A percentile compares a stretch with the other conserved stretches of the same genome.
phyloP scores from a whole-genome alignment of 2,888 invertebrate species.

The Leptinotarsa juncta region DNA sequence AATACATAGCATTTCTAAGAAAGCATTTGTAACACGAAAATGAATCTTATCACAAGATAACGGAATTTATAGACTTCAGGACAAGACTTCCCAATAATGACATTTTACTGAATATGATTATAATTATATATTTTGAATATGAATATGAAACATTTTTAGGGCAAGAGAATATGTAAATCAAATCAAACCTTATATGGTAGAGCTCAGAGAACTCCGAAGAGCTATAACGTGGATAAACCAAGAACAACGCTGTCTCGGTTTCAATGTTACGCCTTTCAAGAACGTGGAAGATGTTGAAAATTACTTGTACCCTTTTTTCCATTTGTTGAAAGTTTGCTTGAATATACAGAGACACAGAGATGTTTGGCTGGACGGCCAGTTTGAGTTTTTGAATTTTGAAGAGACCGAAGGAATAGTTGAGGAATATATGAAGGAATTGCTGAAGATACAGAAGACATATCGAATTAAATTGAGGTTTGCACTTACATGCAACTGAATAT shows the following conservation, averaged over 20 bases:
- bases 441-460: slow-evolving; percentile 82
- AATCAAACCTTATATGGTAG: slow-evolving; percentile 79
- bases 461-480: slow-evolving; percentile 73
- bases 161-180: slow-evolving; percentile 84
- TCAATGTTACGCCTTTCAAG: slow-evolving; percentile 80
- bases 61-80: too few species aligned
- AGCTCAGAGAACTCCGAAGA: slow-evolving; percentile 80
- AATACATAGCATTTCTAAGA: too few species aligned
- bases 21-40: too few species aligned
- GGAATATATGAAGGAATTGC: slow-evolving; percentile 82
- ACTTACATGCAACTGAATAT: neutral
- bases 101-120: too few species aligned
- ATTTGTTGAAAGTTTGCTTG: slow-evolving; percentile 75
- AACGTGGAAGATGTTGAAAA: slow-evolving; percentile 83
- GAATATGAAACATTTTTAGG: slow-evolving; percentile 21
- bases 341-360: slow-evolving; percentile 85
- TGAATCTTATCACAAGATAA: too few species aligned
- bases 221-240: slow-evolving; percentile 88
- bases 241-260: slow-evolving; percentile 89
- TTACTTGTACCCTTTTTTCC: slow-evolving; percentile 77
- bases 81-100: too few species aligned
- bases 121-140: too few species aligned
- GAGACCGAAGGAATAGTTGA: slow-evolving; percentile 85
- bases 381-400: slow-evolving; percentile 84
- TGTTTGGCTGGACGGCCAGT: slow-evolving; percentile 94